Conservation (phyloP, 2,113 vertebrate genomes). For the Hippolais icterina region DNA sequence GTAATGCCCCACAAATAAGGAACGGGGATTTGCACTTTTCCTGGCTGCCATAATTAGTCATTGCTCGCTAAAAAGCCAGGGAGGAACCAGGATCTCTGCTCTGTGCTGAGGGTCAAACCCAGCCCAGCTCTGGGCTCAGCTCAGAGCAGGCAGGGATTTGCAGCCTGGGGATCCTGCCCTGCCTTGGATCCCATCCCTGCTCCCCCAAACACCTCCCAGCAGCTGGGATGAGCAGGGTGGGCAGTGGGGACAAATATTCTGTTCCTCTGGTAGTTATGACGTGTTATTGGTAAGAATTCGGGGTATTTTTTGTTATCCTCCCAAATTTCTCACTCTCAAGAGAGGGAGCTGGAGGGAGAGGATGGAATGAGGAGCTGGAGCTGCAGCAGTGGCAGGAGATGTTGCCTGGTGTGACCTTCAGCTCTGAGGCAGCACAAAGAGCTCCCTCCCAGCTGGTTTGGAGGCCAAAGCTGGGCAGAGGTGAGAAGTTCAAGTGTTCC, state of each 20-base stretch:
- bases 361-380: background rate
- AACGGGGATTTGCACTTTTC: background rate
- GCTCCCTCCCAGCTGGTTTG: background rate
- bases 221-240: background rate
- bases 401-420: background rate
- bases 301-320: background rate
- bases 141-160: background rate
- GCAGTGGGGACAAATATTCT: background rate
- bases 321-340: background rate
- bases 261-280: background rate
- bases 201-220: background rate
- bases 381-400: background rate
- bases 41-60: background rate
- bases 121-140: fast-evolving
- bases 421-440: background rate
- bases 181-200: background rate
- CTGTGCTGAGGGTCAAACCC: background rate
- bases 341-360: background rate
- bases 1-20: background rate
- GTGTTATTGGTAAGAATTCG: background rate
- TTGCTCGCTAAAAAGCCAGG: background rate
- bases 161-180: background rate
- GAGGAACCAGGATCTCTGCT: background rate
- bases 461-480: background rate
- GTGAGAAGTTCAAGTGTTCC: background rate